phyloP scores from a whole-genome alignment of 2,888 invertebrate genomes.

The Euzetes globulus region DNA sequence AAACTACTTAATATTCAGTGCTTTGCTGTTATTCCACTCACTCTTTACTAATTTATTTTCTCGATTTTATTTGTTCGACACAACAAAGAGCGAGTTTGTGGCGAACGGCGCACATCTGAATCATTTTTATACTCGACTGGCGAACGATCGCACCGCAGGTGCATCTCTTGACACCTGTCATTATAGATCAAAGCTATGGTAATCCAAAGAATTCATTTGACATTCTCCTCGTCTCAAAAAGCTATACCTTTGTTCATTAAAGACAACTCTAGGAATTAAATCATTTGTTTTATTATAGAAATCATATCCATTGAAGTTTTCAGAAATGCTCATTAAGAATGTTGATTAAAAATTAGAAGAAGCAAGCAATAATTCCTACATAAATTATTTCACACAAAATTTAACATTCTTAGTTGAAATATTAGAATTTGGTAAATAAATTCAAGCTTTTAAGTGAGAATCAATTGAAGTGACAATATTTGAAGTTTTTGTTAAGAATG shows the following conservation, averaged over 20 bases:
- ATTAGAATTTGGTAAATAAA: too few relatives aligned
- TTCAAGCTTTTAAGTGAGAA: too few relatives aligned
- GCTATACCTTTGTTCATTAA: neutral
- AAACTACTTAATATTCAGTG: neutral
- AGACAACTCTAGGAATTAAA: neutral
- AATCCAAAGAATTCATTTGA: constrained; percentile 9
- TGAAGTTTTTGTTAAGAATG: too few relatives aligned
- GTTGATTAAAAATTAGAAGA: too few relatives aligned
- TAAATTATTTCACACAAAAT: too few relatives aligned
- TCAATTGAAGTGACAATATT: too few relatives aligned
- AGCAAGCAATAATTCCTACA: too few relatives aligned
- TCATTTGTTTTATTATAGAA: too few relatives aligned
- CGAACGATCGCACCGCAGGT: constrained; percentile 23
- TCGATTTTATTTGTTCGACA: neutral
- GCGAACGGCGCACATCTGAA: neutral
- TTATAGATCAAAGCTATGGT: constrained; percentile 26
- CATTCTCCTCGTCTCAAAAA: neutral
- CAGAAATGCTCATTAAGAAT: too few relatives aligned
- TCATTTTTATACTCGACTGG: neutral
- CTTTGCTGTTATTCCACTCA: neutral
- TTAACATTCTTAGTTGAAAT: too few relatives aligned
- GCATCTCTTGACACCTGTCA: constrained; percentile 29
- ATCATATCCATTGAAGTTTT: too few relatives aligned
- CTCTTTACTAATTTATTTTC: neutral
- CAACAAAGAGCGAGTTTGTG: neutral